Conservation (phyloP, 2,113 vertebrate genomes). For the Talpa occidentalis region DNA sequence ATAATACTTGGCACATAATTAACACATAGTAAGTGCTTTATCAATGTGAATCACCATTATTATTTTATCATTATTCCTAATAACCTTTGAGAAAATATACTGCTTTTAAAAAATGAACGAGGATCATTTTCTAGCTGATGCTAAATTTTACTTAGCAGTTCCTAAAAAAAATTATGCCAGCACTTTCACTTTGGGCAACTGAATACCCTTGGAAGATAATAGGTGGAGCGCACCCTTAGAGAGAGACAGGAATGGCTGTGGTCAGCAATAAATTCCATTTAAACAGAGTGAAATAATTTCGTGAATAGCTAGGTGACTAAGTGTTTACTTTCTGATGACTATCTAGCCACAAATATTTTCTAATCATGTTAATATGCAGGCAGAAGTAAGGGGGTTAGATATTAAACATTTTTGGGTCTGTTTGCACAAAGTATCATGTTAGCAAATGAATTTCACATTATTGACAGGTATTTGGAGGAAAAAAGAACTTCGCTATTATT, state of each 20-base stretch:
- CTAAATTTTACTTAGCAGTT: neutral
- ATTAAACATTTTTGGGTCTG: conserved; percentile 64
- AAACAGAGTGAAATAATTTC: conserved; percentile 55
- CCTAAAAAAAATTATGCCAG: neutral
- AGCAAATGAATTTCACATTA: conserved; percentile 65
- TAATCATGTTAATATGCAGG: conserved; percentile 61
- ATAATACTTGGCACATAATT: neutral
- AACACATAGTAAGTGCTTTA: neutral
- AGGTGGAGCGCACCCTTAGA: neutral
- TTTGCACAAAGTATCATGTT: conserved; percentile 77
- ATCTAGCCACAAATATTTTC: conserved; percentile 77
- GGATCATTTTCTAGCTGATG: neutral
- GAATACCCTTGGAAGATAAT: neutral
- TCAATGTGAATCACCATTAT: neutral
- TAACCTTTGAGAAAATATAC: neutral
- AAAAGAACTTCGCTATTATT: neutral
- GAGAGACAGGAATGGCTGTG: conserved; percentile 35
- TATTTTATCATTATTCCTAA: neutral
- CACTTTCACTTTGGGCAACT: neutral
- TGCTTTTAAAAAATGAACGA: neutral
- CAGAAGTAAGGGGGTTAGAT: conserved; percentile 50
- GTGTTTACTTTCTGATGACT: conserved; percentile 72
- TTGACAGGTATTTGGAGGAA: conserved; percentile 30
- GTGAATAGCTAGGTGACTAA: conserved; percentile 64
- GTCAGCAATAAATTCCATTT: conserved; percentile 55